Evolutionary conservation across 2,888 invertebrate species (phyloP).

Genomic region (Dorcus hopei): DNA sequence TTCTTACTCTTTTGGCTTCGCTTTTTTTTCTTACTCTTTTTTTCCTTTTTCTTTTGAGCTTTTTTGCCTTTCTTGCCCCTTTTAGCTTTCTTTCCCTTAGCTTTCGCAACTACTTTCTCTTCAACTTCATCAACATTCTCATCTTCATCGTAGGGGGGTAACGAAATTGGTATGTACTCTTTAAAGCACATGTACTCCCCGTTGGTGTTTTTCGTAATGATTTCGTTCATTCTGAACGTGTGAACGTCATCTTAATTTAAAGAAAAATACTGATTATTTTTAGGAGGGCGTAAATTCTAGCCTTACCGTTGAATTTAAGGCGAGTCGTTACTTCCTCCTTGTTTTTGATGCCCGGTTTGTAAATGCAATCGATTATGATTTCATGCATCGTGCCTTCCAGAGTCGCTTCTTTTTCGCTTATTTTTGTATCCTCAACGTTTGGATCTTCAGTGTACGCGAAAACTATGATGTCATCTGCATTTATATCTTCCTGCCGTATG

Average conservation of each 20-base stretch:
- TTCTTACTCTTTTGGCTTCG: constrained; percentile 13
- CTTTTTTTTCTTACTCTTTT: constrained; percentile 14
- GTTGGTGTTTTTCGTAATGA: constrained; percentile 12
- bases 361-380: constrained; percentile 18
- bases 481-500: constrained; percentile 20
- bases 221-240: constrained; percentile 18
- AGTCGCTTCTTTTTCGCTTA: constrained; percentile 7
- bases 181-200: constrained; percentile 16
- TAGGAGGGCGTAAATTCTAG: neutral
- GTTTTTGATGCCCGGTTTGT: constrained; percentile 9
- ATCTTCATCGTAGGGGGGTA: constrained; percentile 16
- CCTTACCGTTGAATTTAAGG: constrained; percentile 7
- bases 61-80: constrained; percentile 8
- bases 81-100: constrained; percentile 2
- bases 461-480: constrained; percentile 9
- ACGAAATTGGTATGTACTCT: constrained; percentile 21
- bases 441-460: constrained; percentile 22
- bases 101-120: constrained; percentile 1
- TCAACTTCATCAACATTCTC: neutral
- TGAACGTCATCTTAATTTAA: constrained; percentile 20
- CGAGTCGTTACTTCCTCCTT: constrained; percentile 12
- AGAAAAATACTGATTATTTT: neutral
- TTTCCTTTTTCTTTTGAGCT: constrained; percentile 3
- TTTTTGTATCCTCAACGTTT: constrained; percentile 8
- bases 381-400: constrained; percentile 4